Base-by-base conservation (phyloP, 2,113 vertebrate species). In the Aix galericulata region DNA sequence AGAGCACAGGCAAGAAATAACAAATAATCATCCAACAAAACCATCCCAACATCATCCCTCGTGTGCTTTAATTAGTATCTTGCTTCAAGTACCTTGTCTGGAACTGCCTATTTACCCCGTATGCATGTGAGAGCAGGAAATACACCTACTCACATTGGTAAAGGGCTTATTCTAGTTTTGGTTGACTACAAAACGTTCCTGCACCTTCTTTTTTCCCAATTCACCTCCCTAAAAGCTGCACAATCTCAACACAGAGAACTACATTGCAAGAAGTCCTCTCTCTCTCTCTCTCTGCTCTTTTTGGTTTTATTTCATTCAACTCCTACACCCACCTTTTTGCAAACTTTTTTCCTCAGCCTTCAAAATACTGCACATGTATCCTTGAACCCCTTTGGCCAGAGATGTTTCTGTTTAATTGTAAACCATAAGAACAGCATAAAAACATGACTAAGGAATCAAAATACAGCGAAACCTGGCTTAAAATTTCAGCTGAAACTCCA, bases 401-500 rank as follows among this genome's bases (percentile, higher is more conserved):
- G 85, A 32, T 56, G 76, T 23, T 78, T 74, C 67, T 90, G 80
- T 91, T 94, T 85, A 81, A 55, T 0, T 31, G 73, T 88, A 94
- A 95, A 91, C 90, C 94, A 64, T 16, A 44, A 29, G 84, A 92
- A 78, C 58, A 81, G 86, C 73, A 64, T 38, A 94, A 76, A 64
- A 93, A 91, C 83, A 94, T 59, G 80, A 90, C 80, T 92, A 72
- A 95, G 86, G 66, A 85, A 81, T 88, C 82, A 78, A 94, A 97
- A 29, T 38, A 91, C 1, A 2, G 74, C 48, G 91, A 95, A 96
- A 96, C 58, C 74, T 86, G 68, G 59, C 76, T 56, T 36, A 15
- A 60, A 76, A 63, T 6, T 72, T 91, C 82, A 95, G 83, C 80
- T 90, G 90, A 62, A 94, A 94, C 64, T 38, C 64, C 82, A 68